These are phyloP conservation scores for Agonopterix heracliana DNA, from an alignment of 2,888 invertebrate genomes.

Conservation along the genomic window DNA sequence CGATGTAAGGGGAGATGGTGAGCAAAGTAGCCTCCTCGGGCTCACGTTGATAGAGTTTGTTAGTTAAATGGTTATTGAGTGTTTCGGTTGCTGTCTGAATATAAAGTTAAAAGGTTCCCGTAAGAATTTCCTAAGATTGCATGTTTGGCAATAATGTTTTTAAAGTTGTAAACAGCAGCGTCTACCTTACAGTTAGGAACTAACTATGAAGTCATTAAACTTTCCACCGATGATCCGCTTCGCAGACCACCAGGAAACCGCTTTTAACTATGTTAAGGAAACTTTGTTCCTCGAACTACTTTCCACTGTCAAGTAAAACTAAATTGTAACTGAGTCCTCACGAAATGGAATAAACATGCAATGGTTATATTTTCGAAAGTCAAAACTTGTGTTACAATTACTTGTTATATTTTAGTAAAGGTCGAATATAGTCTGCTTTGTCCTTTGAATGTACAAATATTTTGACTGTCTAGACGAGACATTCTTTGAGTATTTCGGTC, in stretches of 20 bases:
- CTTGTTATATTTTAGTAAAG: neutral
- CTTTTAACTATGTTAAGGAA: neutral
- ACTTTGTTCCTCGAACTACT: conserved; percentile 11
- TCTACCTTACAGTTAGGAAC: conserved; percentile 20
- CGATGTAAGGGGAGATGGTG: conserved; percentile 29
- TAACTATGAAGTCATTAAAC: conserved; percentile 45
- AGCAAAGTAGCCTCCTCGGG: conserved; percentile 29
- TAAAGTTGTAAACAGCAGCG: conserved; percentile 4
- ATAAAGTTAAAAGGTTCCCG: neutral
- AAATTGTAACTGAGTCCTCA: conserved; percentile 8
- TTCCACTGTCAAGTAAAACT: too few species aligned
- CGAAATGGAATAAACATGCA: conserved; percentile 3
- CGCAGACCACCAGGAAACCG: conserved; percentile 23
- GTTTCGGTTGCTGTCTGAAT: conserved; percentile 6
- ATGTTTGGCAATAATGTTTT: conserved; percentile 1
- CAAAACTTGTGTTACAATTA: neutral
- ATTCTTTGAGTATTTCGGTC: too few species aligned
- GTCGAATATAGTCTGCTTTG: too few species aligned
- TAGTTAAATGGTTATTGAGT: conserved; percentile 20
- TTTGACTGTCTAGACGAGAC: too few species aligned
- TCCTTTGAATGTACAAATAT: too few species aligned
- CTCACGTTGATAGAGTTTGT: conserved; percentile 21
- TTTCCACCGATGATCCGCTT: conserved; percentile 41
- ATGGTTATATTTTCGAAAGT: conserved; percentile 9
- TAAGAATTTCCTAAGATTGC: neutral